phyloP scores from a whole-genome alignment of 2,797 vertebrate genomes.

The Gymnoscopelus microlampas region DNA sequence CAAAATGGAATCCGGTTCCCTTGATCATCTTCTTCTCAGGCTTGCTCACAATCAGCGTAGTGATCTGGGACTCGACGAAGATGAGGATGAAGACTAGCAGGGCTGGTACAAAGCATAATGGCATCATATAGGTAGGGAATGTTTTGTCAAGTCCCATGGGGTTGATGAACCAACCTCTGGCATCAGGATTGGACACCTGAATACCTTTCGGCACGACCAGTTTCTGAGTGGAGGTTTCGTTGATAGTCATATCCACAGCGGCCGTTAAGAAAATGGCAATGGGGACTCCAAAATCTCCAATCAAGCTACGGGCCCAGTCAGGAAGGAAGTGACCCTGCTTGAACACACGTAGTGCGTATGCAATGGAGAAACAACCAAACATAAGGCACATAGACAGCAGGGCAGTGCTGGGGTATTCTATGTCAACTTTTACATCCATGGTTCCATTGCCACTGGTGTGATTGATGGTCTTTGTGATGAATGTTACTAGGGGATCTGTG shows the following conservation, averaged over 20 bases:
- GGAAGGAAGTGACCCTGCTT: constrained; percentile 87
- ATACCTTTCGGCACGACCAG: constrained; percentile 90
- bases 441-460: constrained; percentile 43
- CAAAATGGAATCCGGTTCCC: constrained; percentile 96
- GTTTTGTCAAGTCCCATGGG: constrained; percentile 70
- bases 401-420: constrained; percentile 78
- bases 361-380: constrained; percentile 88
- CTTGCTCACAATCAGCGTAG: constrained; percentile 98
- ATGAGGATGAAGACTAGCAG: constrained; percentile 98
- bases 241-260: constrained; percentile 81
- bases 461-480: fast-evolving
- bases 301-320: constrained; percentile 86
- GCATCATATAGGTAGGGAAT: constrained; percentile 92
- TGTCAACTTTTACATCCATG: fast-evolving
- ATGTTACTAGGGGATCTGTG: constrained; percentile 54
- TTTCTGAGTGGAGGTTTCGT: constrained; percentile 94
- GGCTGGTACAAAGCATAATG: constrained; percentile 83
- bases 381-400: constrained; percentile 90
- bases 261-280: constrained; percentile 97
- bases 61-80: constrained; percentile 98
- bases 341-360: constrained; percentile 85
- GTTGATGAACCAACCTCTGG: constrained; percentile 88
- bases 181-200: constrained; percentile 78
- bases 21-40: constrained; percentile 94
- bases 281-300: constrained; percentile 97